phyloP scores from a whole-genome alignment of 2,113 vertebrate species.

The Brienomyrus brachyistius region DNA sequence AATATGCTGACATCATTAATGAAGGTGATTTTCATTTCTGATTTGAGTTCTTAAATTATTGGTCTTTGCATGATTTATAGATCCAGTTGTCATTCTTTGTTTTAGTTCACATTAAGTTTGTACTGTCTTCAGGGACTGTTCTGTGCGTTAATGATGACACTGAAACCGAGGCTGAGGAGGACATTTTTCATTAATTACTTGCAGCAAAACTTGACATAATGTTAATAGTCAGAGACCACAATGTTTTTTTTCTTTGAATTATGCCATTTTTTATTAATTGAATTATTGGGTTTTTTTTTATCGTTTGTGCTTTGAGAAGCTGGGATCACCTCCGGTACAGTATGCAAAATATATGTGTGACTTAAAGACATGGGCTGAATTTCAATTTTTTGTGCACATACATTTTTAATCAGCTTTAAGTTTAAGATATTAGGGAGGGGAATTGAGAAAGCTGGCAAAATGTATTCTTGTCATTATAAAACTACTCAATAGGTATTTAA shows the following conservation, averaged over 20 bases:
- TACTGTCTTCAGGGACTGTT: not conserved
- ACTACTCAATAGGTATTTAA: not conserved
- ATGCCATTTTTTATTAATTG: too few species aligned
- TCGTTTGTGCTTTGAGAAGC: too few species aligned
- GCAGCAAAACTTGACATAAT: not conserved
- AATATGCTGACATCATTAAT: not conserved
- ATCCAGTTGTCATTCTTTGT: not conserved
- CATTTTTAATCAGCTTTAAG: not conserved
- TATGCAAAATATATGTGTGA: not conserved
- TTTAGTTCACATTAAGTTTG: too few species aligned
- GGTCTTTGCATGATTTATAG: not conserved
- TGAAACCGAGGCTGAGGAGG: not conserved
- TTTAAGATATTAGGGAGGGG: not conserved
- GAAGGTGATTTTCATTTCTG: not conserved
- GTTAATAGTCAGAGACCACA: not conserved
- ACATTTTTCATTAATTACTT: not conserved
- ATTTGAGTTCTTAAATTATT: not conserved
- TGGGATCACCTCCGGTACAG: too few species aligned
- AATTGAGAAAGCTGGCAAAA: not conserved
- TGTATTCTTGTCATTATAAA: not conserved
- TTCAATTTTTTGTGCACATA: not conserved
- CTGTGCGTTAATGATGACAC: not conserved
- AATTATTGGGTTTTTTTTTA: too few species aligned
- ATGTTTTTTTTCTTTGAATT: not conserved
- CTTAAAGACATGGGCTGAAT: not conserved